Evolutionary conservation across 2,113 vertebrate species (phyloP).

Genomic region (Tiliqua scincoides): DNA sequence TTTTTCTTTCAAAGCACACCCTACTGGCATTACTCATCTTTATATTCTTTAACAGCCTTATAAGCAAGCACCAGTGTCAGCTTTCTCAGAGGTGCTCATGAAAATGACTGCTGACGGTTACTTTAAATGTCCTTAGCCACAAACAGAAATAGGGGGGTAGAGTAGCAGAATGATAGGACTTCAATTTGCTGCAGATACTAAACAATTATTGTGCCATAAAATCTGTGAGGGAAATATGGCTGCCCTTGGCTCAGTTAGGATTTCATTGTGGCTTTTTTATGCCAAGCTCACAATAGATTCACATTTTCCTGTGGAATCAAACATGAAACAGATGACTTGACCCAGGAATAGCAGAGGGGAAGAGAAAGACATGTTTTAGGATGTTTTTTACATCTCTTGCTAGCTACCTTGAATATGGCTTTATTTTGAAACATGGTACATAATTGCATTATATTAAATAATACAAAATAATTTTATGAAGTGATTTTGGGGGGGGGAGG

Average conservation of each 20-base stretch:
- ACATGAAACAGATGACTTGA: slow-evolving; percentile 54
- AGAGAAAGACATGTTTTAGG: not conserved
- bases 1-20: not conserved
- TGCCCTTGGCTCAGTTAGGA: slow-evolving; percentile 46
- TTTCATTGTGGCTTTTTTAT: slow-evolving; percentile 13
- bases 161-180: not conserved
- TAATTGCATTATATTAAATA: too few relatives aligned
- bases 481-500: too few relatives aligned
- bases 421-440: too few relatives aligned
- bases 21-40: not conserved
- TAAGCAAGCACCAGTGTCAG: not conserved
- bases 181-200: slow-evolving; percentile 42
- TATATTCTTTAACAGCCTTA: not conserved
- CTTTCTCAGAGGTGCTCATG: not conserved
- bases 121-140: slow-evolving; percentile 34
- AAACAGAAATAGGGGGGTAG: slow-evolving; percentile 30
- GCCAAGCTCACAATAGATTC: slow-evolving; percentile 47
- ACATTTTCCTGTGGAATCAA: slow-evolving; percentile 20
- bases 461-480: not conserved
- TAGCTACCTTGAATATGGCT: not conserved
- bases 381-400: not conserved
- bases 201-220: slow-evolving; percentile 27
- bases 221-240: slow-evolving; percentile 34
- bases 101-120: slow-evolving; percentile 18
- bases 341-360: slow-evolving; percentile 1